Evolutionary conservation across 2,888 invertebrate species (phyloP).

Genomic region (Lissocephala sabroskyi): DNA sequence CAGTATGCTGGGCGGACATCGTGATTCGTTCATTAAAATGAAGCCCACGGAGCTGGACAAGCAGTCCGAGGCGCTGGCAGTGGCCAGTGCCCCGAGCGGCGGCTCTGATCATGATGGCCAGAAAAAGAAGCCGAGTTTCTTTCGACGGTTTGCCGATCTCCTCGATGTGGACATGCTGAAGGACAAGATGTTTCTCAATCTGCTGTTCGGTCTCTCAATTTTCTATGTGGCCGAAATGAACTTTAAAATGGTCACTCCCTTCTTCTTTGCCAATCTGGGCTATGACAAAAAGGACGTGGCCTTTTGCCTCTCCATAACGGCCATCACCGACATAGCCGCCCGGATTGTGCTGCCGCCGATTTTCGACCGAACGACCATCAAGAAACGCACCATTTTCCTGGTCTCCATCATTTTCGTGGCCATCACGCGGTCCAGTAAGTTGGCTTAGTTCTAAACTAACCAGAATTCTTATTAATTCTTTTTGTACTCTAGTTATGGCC

Average conservation of each 20-base stretch:
- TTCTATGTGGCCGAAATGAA: conserved; percentile 85
- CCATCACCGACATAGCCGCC: conserved; percentile 82
- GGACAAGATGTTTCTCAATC: conserved; percentile 82
- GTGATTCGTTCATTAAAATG: conserved; percentile 72
- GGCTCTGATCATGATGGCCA: conserved; percentile 37
- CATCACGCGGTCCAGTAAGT: conserved; percentile 82
- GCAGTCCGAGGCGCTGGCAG: conserved; percentile 34
- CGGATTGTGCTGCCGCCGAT: conserved; percentile 82
- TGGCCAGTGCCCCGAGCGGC: conserved; percentile 14
- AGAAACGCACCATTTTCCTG: conserved; percentile 82
- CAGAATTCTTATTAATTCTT: neutral
- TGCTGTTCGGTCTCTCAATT: conserved; percentile 81
- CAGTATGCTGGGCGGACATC: conserved; percentile 60
- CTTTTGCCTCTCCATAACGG: conserved; percentile 82
- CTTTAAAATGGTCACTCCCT: conserved; percentile 82
- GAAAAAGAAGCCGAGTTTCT: conserved; percentile 70
- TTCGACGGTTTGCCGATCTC: conserved; percentile 76
- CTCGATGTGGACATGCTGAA: conserved; percentile 82
- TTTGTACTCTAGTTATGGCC: conserved; percentile 78
- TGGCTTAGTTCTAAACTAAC: neutral
- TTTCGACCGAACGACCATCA: conserved; percentile 79
- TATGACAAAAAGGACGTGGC: conserved; percentile 80
- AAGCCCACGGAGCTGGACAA: conserved; percentile 67
- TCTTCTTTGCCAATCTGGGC: conserved; percentile 78
- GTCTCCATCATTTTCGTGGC: conserved; percentile 81